Conservation (phyloP, 2,797 vertebrate species). For the Antennarius maculatus region DNA sequence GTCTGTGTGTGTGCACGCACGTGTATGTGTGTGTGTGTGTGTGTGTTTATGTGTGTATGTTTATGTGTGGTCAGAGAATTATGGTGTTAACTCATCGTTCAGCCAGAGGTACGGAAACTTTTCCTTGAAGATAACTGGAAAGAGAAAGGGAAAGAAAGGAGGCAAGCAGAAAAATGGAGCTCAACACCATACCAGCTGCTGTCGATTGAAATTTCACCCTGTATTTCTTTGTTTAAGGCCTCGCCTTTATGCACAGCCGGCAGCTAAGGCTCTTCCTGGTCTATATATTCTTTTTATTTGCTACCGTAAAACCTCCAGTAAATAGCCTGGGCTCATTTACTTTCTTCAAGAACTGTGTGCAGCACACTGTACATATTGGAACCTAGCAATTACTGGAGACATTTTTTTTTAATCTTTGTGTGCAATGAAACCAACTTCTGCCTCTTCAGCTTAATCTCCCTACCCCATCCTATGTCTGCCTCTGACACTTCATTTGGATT, state of each 20-base stretch:
- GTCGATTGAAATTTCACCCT: slow-evolving; percentile 60
- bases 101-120: slow-evolving; percentile 32
- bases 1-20: slow-evolving; percentile 35
- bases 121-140: slow-evolving; percentile 37
- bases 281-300: slow-evolving; percentile 76
- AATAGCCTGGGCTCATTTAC: slow-evolving; percentile 64
- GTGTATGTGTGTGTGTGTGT: not conserved
- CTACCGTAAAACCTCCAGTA: slow-evolving; percentile 70
- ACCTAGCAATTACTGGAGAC: slow-evolving; percentile 47
- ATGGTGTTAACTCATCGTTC: slow-evolving; percentile 50
- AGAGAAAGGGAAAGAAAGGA: slow-evolving; percentile 20
- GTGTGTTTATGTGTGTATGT: not conserved
- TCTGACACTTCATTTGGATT: slow-evolving; percentile 58
- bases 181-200: slow-evolving; percentile 56
- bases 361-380: slow-evolving; percentile 43
- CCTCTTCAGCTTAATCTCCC: slow-evolving; percentile 50
- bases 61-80: slow-evolving; percentile 42
- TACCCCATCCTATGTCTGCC: slow-evolving; percentile 32
- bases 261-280: slow-evolving; percentile 68
- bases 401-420: slow-evolving; percentile 14
- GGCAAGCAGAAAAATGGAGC: slow-evolving; percentile 56
- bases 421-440: slow-evolving; percentile 46
- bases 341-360: slow-evolving; percentile 59
- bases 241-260: slow-evolving; percentile 46
- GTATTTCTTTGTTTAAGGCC: slow-evolving; percentile 63